Percentiles rank a stretch among this genome's conserved stretches.
Conservation (phyloP, 2,113 vertebrate genomes). For the Cheilinus undulatus region DNA sequence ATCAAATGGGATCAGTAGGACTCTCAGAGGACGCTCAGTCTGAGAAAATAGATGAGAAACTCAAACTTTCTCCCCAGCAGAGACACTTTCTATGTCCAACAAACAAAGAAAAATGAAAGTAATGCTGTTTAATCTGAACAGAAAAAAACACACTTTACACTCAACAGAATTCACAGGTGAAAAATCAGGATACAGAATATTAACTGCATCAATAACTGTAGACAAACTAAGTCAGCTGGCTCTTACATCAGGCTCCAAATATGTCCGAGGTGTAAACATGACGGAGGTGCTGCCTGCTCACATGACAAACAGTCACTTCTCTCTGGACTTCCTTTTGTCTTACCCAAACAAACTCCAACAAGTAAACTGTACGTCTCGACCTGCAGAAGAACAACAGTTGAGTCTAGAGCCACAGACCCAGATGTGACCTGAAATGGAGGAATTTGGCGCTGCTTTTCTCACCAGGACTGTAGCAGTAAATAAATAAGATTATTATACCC, state of each 20-base stretch:
- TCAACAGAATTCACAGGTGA: too few relatives aligned
- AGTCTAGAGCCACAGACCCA: conserved; percentile 39
- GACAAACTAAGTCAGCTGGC: not conserved
- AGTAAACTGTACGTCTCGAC: conserved; percentile 41
- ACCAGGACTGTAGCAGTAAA: conserved; percentile 33
- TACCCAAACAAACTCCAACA: conserved; percentile 25
- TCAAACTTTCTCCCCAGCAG: not conserved
- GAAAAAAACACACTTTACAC: too few relatives aligned
- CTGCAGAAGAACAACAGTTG: conserved; percentile 61
- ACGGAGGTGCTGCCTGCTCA: conserved; percentile 12
- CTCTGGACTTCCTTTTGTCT: conserved; percentile 8
- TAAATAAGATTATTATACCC: too few relatives aligned
- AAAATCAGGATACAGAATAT: not conserved
- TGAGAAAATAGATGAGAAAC: not conserved
- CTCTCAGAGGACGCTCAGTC: not conserved
- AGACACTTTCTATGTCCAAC: too few relatives aligned
- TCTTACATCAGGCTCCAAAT: not conserved
- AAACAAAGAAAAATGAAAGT: not conserved
- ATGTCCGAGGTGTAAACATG: not conserved
- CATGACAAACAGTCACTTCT: not conserved
- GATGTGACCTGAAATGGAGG: conserved; percentile 20
- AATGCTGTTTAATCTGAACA: too few relatives aligned
- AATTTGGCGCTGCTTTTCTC: not conserved
- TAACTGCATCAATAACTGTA: too few relatives aligned
- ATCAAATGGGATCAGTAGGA: not conserved